Evolutionary conservation across 2,888 invertebrate genomes (phyloP).

Genomic region (Carabus problematicus): DNA sequence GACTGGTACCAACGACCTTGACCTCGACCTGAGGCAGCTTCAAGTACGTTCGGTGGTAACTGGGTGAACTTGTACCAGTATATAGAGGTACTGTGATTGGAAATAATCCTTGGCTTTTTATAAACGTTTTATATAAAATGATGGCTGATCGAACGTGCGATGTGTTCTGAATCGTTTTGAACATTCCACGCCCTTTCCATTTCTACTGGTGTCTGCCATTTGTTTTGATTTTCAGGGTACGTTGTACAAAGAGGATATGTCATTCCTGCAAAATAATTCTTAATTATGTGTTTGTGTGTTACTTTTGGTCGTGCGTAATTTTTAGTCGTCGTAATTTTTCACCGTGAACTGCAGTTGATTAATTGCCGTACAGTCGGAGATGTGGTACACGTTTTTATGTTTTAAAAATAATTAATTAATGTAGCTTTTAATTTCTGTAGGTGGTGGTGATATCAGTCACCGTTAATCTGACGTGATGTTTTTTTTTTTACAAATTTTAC

Average conservation of each 20-base stretch:
- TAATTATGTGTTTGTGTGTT: conserved; percentile 12
- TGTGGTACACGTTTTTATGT: too few species aligned
- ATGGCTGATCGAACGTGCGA: conserved; percentile 22
- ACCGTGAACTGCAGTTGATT: not conserved
- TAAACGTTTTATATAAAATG: conserved; percentile 23
- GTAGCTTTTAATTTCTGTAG: not conserved
- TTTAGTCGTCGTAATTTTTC: conserved; percentile 17
- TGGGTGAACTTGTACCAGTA: conserved; percentile 31
- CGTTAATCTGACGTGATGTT: not conserved
- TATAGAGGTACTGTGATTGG: conserved; percentile 20
- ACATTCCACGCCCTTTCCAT: not conserved
- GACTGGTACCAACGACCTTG: conserved; percentile 16
- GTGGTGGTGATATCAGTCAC: not conserved
- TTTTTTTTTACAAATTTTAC: not conserved
- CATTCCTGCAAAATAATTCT: conserved; percentile 19
- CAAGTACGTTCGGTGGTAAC: conserved; percentile 8
- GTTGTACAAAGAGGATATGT: not conserved
- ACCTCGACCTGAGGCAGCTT: conserved; percentile 18
- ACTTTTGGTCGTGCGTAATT: conserved; percentile 17
- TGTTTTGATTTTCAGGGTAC: conserved; percentile 21
- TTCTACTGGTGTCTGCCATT: conserved; percentile 10
- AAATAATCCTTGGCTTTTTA: conserved; percentile 29
- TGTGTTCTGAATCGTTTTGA: conserved; percentile 13
- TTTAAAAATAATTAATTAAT: too few species aligned
- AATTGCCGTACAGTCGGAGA: not conserved